A percentile compares a stretch with the other conserved stretches of the same genome.
phyloP scores from a whole-genome alignment of 2,797 vertebrate genomes.

The Sebastiscus albofasciatus region DNA sequence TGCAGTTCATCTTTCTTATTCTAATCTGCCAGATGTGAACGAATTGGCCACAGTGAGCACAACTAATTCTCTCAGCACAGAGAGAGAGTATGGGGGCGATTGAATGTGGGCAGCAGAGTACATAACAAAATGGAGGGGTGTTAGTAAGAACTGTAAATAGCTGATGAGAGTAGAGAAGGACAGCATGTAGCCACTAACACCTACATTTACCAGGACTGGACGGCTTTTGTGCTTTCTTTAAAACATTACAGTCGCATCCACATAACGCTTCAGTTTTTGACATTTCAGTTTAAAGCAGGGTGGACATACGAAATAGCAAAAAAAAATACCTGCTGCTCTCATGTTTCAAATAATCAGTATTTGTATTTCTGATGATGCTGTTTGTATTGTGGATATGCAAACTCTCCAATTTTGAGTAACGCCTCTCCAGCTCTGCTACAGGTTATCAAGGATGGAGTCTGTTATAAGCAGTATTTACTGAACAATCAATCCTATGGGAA shows the following conservation, averaged over 20 bases:
- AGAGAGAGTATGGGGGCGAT: slow-evolving; percentile 72
- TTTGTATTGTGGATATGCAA: not conserved
- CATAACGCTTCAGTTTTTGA: slow-evolving; percentile 41
- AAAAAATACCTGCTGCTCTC: not conserved
- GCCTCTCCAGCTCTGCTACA: slow-evolving; percentile 1
- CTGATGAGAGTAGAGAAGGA: slow-evolving; percentile 74
- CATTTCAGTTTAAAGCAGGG: slow-evolving; percentile 34
- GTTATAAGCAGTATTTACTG: slow-evolving; percentile 18
- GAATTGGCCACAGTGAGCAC: slow-evolving; percentile 66
- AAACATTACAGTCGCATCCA: slow-evolving; percentile 46
- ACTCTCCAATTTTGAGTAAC: not conserved
- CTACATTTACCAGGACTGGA: slow-evolving; percentile 67
- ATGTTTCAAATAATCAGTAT: not conserved
- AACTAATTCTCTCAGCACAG: slow-evolving; percentile 61
- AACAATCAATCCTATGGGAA: slow-evolving; percentile 24
- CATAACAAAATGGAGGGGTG: slow-evolving; percentile 82
- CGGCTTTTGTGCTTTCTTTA: slow-evolving; percentile 62
- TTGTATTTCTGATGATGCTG: not conserved
- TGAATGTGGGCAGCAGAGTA: slow-evolving; percentile 72
- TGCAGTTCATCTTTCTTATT: slow-evolving; percentile 66
- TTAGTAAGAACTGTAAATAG: slow-evolving; percentile 79
- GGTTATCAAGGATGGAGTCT: not conserved
- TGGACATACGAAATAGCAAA: not conserved
- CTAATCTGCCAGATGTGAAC: slow-evolving; percentile 78
- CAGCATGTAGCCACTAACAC: slow-evolving; percentile 71